Evolutionary conservation across 1,140 invertebrate species (phyloP).

Genomic region (Trialeurodes vaporariorum): DNA sequence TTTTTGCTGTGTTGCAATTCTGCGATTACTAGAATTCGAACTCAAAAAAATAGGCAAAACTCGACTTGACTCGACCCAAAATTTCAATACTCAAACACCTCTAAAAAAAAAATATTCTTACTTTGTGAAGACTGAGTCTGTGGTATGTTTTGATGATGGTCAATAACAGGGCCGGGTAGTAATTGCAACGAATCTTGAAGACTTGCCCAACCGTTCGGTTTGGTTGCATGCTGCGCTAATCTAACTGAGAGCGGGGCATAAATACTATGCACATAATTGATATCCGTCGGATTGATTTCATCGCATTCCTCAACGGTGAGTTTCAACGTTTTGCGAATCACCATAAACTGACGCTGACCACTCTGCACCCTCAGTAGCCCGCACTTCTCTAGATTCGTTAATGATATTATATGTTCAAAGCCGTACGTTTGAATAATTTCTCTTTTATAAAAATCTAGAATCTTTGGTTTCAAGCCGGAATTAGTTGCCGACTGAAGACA

Average conservation of each 20-base stretch:
- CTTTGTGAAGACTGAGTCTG: constrained; percentile 16
- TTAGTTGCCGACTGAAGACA: constrained; percentile 79
- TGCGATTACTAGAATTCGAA: no score
- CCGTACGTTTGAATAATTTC: constrained; percentile 89
- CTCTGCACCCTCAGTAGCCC: constrained; percentile 61
- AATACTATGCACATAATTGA: constrained; percentile 85
- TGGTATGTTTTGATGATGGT: constrained; percentile 40
- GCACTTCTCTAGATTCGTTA: constrained; percentile 79
- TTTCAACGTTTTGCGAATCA: constrained; percentile 48
- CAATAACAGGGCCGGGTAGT: constrained; percentile 47
- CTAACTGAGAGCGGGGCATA: constrained; percentile 89
- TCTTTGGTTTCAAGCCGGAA: constrained; percentile 80
- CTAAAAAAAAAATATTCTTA: no score
- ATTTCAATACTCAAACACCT: no score
- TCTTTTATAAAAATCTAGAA: constrained; percentile 82
- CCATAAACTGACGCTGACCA: constrained; percentile 3
- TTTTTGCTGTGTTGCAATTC: no score
- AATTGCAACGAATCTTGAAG: constrained; percentile 52
- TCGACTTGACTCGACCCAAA: no score
- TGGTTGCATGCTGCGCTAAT: constrained; percentile 63
- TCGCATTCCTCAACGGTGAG: constrained; percentile 78
- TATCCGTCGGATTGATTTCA: constrained; percentile 69
- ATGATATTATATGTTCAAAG: constrained; percentile 65
- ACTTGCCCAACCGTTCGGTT: constrained; percentile 65
- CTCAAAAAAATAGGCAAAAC: no score